These are phyloP conservation scores for Narcine bancroftii DNA, from an alignment of 2,113 vertebrate species.

Conservation along the genomic window DNA sequence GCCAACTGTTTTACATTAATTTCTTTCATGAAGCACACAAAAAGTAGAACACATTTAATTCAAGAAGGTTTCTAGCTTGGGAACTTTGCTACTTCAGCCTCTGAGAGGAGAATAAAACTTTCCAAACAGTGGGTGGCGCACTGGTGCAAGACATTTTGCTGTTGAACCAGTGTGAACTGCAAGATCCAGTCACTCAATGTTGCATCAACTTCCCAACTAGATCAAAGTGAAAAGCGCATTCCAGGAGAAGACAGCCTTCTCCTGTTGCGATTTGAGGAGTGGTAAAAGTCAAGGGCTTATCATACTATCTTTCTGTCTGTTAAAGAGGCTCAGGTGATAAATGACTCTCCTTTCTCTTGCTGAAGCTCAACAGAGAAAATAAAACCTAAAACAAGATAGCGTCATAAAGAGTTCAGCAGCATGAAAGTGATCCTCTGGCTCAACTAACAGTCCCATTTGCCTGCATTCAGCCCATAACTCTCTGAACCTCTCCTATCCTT, in stretches of 20 bases:
- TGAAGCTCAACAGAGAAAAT: not conserved
- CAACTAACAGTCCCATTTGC: no score
- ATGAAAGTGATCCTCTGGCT: no score
- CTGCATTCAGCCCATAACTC: no score
- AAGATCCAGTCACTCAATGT: not conserved
- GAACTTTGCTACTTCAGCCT: not conserved
- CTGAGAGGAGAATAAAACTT: constrained; percentile 6
- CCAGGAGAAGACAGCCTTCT: not conserved
- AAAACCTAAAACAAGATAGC: not conserved
- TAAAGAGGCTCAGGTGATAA: no score
- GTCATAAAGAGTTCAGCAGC: no score
- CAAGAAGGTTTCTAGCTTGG: no score
- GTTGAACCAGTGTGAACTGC: no score
- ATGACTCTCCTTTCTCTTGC: not conserved
- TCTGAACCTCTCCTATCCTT: no score
- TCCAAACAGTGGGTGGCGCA: constrained; percentile 21
- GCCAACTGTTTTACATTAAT: no score
- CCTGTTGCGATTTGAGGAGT: not conserved
- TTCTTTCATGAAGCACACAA: no score
- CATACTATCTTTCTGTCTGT: not conserved
- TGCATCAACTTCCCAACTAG: not conserved
- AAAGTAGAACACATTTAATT: no score
- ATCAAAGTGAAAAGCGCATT: not conserved
- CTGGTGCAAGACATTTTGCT: not conserved
- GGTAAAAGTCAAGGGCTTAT: not conserved